These are phyloP conservation scores for Formica aserva DNA, from an alignment of 2,888 invertebrate species.

Conservation along the genomic window DNA sequence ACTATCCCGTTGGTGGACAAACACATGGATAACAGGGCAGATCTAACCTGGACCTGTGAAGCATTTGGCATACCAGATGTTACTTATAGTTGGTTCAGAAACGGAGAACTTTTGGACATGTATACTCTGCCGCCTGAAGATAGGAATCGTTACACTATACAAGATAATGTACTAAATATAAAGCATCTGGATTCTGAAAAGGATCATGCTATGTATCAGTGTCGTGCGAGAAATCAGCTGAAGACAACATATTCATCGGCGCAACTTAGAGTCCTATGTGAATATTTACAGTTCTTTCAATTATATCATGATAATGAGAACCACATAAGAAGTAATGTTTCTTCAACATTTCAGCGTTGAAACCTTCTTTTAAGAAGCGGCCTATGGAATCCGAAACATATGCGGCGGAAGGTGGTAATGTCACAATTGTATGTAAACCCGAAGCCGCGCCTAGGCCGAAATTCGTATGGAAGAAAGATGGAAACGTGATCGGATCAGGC, in stretches of 20 bases:
- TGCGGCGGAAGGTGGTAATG: slow-evolving; percentile 96
- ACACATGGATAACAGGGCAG: slow-evolving; percentile 94
- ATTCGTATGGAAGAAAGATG: slow-evolving; percentile 96
- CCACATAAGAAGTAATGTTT: background rate
- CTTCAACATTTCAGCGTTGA: slow-evolving; percentile 86
- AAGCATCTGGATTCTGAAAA: slow-evolving; percentile 91
- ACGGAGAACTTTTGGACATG: slow-evolving; percentile 89
- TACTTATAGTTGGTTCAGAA: slow-evolving; percentile 95
- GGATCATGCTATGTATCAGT: slow-evolving; percentile 98
- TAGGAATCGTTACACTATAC: slow-evolving; percentile 92
- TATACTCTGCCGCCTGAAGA: slow-evolving; percentile 88
- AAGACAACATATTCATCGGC: slow-evolving; percentile 95
- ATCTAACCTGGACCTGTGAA: slow-evolving; percentile 96
- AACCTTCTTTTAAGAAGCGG: slow-evolving; percentile 95
- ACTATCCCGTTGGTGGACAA: slow-evolving; percentile 95
- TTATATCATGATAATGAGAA: background rate
- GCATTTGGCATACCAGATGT: slow-evolving; percentile 98
- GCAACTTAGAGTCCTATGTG: slow-evolving; percentile 94
- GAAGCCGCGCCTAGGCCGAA: slow-evolving; percentile 97
- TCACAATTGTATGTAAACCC: slow-evolving; percentile 96
- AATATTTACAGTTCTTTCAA: slow-evolving; percentile 79
- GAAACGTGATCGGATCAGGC: slow-evolving; percentile 91
- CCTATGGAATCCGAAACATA: slow-evolving; percentile 96
- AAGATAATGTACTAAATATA: slow-evolving; percentile 94
- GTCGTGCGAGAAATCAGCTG: slow-evolving; percentile 95